These are phyloP conservation scores for Atta cephalotes DNA, from an alignment of 1,140 invertebrate species.

Conservation along the genomic window DNA sequence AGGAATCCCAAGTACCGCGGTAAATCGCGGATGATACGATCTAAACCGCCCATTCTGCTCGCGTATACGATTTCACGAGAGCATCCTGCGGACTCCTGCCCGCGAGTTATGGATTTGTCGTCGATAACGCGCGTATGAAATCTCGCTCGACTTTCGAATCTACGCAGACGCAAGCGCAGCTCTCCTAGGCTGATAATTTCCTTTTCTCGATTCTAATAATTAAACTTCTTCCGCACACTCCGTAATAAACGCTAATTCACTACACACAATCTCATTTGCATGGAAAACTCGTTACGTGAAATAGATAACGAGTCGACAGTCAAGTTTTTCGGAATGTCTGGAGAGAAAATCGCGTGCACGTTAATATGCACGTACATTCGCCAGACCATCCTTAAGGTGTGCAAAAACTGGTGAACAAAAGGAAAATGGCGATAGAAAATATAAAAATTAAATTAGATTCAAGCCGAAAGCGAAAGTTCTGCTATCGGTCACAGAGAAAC, in stretches of 20 bases:
- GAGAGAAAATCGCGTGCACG: constrained; percentile 30
- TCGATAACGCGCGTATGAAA: constrained; percentile 20
- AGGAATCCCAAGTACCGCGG: constrained; percentile 50
- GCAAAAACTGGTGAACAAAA: background rate
- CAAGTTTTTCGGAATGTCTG: constrained; percentile 35
- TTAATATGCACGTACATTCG: background rate
- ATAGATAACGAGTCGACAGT: constrained; percentile 43
- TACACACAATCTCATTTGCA: constrained; percentile 30
- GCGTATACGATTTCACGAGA: constrained; percentile 34
- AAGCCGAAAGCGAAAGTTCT: background rate
- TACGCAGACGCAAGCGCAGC: too few relatives aligned
- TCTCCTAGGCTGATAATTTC: constrained; percentile 8
- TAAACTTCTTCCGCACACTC: constrained; percentile 40
- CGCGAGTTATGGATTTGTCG: constrained; percentile 27
- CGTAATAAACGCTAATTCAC: constrained; percentile 53
- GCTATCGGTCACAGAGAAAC: background rate
- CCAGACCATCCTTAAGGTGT: background rate
- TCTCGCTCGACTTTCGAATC: constrained; percentile 1
- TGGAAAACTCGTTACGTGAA: constrained; percentile 47
- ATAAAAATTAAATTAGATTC: background rate
- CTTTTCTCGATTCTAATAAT: constrained; percentile 28
- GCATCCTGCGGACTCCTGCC: background rate
- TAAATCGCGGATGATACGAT: constrained; percentile 53
- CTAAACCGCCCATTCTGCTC: constrained; percentile 39
- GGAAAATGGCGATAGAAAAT: background rate